phyloP scores from a whole-genome alignment of 2,888 invertebrate genomes.

The Phengaris alcon region DNA sequence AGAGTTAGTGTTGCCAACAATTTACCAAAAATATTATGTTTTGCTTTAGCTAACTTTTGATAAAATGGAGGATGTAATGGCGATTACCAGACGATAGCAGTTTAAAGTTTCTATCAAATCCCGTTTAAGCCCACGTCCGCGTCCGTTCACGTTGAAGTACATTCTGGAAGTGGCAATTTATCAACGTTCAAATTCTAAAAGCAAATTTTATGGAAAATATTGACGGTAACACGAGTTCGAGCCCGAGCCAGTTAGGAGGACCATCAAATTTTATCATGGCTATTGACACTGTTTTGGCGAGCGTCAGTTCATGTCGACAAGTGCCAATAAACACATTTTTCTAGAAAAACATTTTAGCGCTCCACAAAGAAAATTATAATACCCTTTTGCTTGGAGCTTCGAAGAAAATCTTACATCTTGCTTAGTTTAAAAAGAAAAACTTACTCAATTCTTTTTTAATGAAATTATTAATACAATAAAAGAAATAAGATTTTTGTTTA shows the following conservation, averaged over 20 bases:
- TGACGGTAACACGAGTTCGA: constrained; percentile 59
- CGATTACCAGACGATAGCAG: background rate
- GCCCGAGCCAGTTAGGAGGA: constrained; percentile 47
- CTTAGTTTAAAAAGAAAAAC: no score
- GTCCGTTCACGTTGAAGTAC: background rate
- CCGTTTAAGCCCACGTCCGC: constrained; percentile 9
- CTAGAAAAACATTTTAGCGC: constrained; percentile 34
- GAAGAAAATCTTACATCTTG: no score
- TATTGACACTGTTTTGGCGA: constrained; percentile 69
- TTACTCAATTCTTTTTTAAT: no score
- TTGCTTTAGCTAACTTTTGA: background rate
- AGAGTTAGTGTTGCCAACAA: no score
- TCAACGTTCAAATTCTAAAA: constrained; percentile 27
- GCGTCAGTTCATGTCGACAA: constrained; percentile 50
- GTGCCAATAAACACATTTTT: constrained; percentile 45
- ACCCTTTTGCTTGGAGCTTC: background rate
- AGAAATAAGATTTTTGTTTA: background rate
- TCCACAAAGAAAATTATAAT: constrained; percentile 5
- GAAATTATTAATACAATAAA: no score
- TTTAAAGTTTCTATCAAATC: background rate
- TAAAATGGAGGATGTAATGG: background rate
- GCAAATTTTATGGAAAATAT: constrained; percentile 32
- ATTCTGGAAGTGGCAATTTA: constrained; percentile 19
- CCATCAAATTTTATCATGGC: constrained; percentile 71
- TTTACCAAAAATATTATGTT: no score